Evolutionary conservation across 2,113 vertebrate species (phyloP), one percentile per base, ranked within the genome.

Genomic region (Petrocephalus zakoni): DNA sequence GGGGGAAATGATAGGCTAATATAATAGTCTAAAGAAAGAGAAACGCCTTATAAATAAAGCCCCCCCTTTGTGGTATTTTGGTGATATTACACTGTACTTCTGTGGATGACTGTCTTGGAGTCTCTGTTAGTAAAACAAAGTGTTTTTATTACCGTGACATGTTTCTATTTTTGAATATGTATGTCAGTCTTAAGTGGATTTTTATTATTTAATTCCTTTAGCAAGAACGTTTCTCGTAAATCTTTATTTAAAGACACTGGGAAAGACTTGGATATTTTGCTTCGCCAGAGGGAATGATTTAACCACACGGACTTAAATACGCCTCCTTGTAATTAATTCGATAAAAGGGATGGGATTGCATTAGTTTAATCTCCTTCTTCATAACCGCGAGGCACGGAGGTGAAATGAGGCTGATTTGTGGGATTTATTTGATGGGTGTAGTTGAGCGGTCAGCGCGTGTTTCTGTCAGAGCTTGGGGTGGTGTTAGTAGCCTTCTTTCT

Each of bases 291-390:
- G 90, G 89, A 91, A 90, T 89, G 90, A 89, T 92, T 90, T 91
- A 91, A 83, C 91, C 90, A 90, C 86, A 72, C 90, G 56, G 91
- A 85, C 89, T 88, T 91, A 91, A 92, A 92, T 91, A 89, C 88
- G 88, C 93, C 89, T 29, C 81, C 89, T 91, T 89, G 21, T 93
- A 92, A 93, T 93, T 90, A 92, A 93, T 93, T 68, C 91, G 92
- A 91, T 94, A 91, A 92, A 93, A 29, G 15, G 90, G 90, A 89
- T 88, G 92, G 91, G 90, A 93, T 93, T 92, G 90, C 92, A 88
- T 92, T 93, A 83, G 89, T 93, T 93, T 94, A 92, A 93, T 94
- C 92, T 91, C 91, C 90, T 89, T 90, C 87, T 91, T 88, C 91
- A 85, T 93, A 92, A 91, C 89, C 88, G 87, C 78, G 58, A n/a